These are phyloP conservation scores for Enteromius anoplus DNA, from an alignment of 2,797 vertebrate genomes.

Conservation along the genomic window DNA sequence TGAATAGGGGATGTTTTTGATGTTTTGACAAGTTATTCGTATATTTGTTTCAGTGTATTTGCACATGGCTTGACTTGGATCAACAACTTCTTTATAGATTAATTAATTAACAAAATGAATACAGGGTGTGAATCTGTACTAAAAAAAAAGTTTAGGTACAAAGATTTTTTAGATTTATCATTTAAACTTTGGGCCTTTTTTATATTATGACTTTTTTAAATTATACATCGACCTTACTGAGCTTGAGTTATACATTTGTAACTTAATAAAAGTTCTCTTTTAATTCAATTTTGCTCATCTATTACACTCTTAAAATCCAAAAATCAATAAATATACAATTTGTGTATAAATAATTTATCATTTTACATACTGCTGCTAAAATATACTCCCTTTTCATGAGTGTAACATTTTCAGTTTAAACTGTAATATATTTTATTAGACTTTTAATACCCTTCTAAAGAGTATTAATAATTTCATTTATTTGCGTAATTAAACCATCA, in stretches of 20 bases:
- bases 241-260: background rate
- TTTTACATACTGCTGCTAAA: background rate
- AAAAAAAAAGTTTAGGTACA: background rate
- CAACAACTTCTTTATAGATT: background rate
- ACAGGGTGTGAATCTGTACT: background rate
- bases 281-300: too few species aligned
- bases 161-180: background rate
- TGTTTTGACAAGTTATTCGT: slow-evolving; percentile 32
- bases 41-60: slow-evolving; percentile 50
- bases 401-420: background rate
- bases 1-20: slow-evolving; percentile 46
- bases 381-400: background rate
- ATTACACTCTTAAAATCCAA: background rate
- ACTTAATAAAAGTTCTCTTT: too few species aligned
- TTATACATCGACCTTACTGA: background rate
- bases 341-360: background rate
- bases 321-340: slow-evolving; percentile 13
- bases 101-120: background rate
- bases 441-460: background rate
- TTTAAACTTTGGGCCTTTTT: background rate
- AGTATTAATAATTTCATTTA: background rate
- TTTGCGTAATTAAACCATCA: background rate
- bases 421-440: background rate
- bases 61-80: slow-evolving; percentile 54
- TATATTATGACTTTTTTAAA: background rate